Base-by-base conservation (phyloP, 1,140 invertebrate species). In the Drosophila parvula region DNA sequence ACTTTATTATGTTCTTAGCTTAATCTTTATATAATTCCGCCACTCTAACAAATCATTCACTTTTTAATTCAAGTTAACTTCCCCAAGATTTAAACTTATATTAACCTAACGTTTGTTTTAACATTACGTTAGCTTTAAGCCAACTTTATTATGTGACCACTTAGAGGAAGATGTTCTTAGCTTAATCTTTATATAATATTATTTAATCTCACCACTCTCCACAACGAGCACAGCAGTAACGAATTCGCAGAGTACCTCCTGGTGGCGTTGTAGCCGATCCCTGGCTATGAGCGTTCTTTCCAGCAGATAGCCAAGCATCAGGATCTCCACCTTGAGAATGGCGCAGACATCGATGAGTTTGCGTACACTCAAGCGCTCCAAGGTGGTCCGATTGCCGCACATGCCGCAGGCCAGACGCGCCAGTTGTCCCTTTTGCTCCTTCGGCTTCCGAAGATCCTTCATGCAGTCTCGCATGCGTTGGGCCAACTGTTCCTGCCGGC, bases 271-370 rank as follows among this genome's bases (percentile, higher is more conserved):
- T 34, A 74, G 32, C 0, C 89, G 74, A 69, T 91, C 90, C 3
- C 90, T 51, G 4, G 34, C 36, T 11, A 91, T 59, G 2, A 91
- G 70, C 3, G 74, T 81, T 2, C 68, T 59, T 30, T 90, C 78
- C 51, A 91, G 58, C 16, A 89, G 27, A 16, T 76, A 82, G 0
- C 90, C 77, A 51, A 91, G 74, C 74, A 91, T 81, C 2, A 88
- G 28, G 3, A 91, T 78, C 44, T 91, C 88, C n/a, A 90, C 70
- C 34, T 84, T 90, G 0, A 91, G 61, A 22, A 91, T 84, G 28
- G 84, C 84, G 14, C 55, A 65, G 0, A 91, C 78, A 63, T 91
- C 85, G 40, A 79, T 74, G 9, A 91, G 48, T 57, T 78, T 74
- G 7, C 50, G 76, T 9, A 78, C 57, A 57, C 47, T 44, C 4